These are phyloP conservation scores for Opisthocomus hoazin DNA, from an alignment of 2,113 vertebrate genomes.

Conservation along the genomic window DNA sequence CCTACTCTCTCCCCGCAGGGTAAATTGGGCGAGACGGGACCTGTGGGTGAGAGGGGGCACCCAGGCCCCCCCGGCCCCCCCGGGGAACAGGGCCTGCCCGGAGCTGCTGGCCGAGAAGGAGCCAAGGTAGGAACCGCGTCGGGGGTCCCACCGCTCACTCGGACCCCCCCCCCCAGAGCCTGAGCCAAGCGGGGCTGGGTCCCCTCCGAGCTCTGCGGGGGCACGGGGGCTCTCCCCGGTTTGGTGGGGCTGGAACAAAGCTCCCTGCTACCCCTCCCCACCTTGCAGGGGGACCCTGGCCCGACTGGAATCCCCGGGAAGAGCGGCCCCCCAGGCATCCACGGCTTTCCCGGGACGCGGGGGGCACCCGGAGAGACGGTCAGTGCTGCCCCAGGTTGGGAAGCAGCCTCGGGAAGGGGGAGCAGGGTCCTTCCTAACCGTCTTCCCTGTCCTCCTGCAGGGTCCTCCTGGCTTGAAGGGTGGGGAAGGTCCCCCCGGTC, in stretches of 20 bases:
- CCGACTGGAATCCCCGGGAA: conserved; percentile 79
- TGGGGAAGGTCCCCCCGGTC: conserved; percentile 81
- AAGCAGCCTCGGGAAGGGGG: too few species aligned
- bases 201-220: background rate
- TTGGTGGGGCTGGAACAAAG: background rate
- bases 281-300: conserved; percentile 84
- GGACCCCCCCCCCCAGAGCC: background rate
- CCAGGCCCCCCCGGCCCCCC: conserved; percentile 89
- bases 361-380: conserved; percentile 80
- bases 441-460: conserved; percentile 49
- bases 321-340: conserved; percentile 81
- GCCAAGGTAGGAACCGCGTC: conserved; percentile 72
- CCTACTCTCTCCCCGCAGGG: conserved; percentile 70
- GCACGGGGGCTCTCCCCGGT: background rate
- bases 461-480: conserved; percentile 87
- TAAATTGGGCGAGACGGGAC: conserved; percentile 85
- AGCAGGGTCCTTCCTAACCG: background rate
- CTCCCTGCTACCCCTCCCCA: background rate
- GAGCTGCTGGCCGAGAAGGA: conserved; percentile 85
- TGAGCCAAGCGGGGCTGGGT: background rate
- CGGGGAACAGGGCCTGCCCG: conserved; percentile 88
- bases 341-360: conserved; percentile 81
- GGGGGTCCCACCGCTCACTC: fast-evolving
- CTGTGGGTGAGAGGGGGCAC: conserved; percentile 86
- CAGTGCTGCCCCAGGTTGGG: background rate